A percentile compares a stretch with the other conserved stretches of the same genome.
These are phyloP conservation scores for Mormyrops boulengeri DNA, from an alignment of 2,797 vertebrate genomes.

Conservation along the genomic window DNA sequence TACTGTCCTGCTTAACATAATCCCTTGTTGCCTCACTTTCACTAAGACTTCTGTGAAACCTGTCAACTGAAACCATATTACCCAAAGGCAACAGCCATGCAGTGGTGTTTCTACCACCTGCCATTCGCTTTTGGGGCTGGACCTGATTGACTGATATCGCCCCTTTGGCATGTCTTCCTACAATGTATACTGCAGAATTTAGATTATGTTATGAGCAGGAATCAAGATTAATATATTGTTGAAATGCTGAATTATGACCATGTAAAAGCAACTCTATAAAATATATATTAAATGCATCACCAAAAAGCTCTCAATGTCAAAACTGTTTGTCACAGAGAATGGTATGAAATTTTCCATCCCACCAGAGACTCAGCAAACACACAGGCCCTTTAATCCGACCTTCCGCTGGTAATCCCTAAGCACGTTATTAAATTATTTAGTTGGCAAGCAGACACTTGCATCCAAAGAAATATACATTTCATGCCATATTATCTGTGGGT, in stretches of 20 bases:
- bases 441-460: slow-evolving; percentile 1
- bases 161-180: background rate
- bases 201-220: background rate
- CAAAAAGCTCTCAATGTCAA: background rate
- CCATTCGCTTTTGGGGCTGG: background rate
- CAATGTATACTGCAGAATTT: background rate
- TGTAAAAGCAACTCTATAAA: background rate
- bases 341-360: background rate
- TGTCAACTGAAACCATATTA: background rate
- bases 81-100: background rate
- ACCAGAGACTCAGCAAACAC: background rate
- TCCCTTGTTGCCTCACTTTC: background rate
- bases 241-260: background rate
- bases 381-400: background rate
- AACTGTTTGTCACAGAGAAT: background rate
- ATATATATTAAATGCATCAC: background rate
- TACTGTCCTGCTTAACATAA: background rate
- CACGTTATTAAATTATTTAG: slow-evolving; percentile 12
- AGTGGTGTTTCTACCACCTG: background rate
- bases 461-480: background rate
- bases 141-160: background rate
- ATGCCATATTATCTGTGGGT: background rate
- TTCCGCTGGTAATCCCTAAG: background rate
- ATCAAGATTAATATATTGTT: background rate
- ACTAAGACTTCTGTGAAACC: background rate